Evolutionary conservation across 2,888 invertebrate species (phyloP).

Genomic region (Eupeodes luniger): DNA sequence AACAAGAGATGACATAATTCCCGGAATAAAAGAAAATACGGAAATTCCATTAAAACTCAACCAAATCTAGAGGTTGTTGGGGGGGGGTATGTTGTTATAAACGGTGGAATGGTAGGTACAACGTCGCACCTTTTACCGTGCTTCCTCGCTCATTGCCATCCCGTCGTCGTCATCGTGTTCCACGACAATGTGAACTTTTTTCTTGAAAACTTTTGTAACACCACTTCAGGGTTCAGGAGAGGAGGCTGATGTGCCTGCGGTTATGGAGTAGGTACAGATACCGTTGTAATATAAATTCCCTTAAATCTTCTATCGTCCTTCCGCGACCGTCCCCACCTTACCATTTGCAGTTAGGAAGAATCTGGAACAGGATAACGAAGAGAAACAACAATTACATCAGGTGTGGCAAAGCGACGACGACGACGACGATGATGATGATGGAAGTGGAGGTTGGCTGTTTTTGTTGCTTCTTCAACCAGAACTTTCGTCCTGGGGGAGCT

Average conservation of each 20-base stretch:
- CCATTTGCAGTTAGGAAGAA: constrained; percentile 12
- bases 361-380: constrained; percentile 12
- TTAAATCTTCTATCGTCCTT: constrained; percentile 15
- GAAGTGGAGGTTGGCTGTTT: constrained; percentile 28
- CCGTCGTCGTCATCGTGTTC: not conserved
- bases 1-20: constrained; percentile 27
- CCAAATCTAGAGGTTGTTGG: not conserved
- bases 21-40: constrained; percentile 45
- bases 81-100: too few species aligned
- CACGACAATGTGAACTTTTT: not conserved
- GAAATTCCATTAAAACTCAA: constrained; percentile 58
- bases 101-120: too few species aligned
- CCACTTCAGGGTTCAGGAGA: not conserved
- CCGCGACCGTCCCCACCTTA: too few species aligned
- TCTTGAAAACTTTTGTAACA: constrained; percentile 22
- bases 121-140: too few species aligned
- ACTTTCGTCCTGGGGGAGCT: constrained; percentile 28
- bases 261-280: constrained; percentile 7
- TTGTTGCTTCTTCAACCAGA: constrained; percentile 24
- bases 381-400: constrained; percentile 23
- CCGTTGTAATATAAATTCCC: constrained; percentile 43
- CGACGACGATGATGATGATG: constrained; percentile 47
- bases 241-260: not conserved
- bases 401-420: constrained; percentile 24
- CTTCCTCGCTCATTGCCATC: not conserved